phyloP scores from a whole-genome alignment of 1,140 invertebrate genomes.

The Bombus turneri region DNA sequence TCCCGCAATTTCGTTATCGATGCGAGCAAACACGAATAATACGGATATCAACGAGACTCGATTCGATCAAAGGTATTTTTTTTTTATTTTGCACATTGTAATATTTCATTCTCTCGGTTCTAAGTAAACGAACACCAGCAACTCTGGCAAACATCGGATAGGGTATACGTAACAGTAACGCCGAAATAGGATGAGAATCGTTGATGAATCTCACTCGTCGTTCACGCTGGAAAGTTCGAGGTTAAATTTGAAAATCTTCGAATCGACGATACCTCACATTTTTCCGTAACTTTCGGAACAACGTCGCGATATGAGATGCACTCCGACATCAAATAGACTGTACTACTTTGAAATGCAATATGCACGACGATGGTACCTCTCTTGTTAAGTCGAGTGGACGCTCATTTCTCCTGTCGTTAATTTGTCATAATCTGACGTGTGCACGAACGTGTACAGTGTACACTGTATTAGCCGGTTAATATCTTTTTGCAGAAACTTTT shows the following conservation, averaged over 20 bases:
- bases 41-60: conserved; percentile 22
- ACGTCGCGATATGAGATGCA: conserved; percentile 51
- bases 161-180: background rate
- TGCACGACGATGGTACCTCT: conserved; percentile 67
- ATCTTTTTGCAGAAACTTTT: no score
- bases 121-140: conserved; percentile 4
- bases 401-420: conserved; percentile 56
- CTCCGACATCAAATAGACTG: conserved; percentile 63
- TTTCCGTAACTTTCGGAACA: conserved; percentile 68
- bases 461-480: no score
- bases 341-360: conserved; percentile 71
- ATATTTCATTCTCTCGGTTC: background rate
- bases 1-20: background rate
- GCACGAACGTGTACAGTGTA: no score
- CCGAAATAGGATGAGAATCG: background rate
- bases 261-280: conserved; percentile 50
- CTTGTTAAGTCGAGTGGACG: conserved; percentile 64
- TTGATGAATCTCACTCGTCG: background rate
- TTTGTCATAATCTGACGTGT: conserved; percentile 6
- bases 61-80: background rate
- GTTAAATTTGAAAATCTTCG: conserved; percentile 16
- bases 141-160: no score
- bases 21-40: conserved; percentile 8
- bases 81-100: background rate
- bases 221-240: background rate